These are phyloP conservation scores for Narcine bancroftii DNA, from an alignment of 2,113 vertebrate genomes.

Conservation along the genomic window DNA sequence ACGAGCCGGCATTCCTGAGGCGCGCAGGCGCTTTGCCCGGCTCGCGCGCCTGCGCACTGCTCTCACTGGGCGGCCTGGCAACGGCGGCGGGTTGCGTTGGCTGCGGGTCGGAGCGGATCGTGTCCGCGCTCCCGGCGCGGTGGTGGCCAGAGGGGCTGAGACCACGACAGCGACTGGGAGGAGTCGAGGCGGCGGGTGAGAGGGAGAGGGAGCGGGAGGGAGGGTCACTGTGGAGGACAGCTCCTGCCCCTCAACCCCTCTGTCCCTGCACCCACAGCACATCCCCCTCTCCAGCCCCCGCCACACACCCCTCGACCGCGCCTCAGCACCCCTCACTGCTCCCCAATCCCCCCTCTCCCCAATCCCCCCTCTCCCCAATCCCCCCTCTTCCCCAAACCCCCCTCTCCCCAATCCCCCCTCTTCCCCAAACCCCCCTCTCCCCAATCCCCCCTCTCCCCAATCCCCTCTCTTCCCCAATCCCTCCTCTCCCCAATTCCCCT, in stretches of 20 bases:
- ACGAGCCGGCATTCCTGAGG: no score
- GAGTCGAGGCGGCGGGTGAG: background rate
- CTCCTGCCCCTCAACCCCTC: background rate
- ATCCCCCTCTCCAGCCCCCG: background rate
- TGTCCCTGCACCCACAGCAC: background rate
- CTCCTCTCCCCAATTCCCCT: no score
- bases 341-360: background rate
- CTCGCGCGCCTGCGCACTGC: background rate
- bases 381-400: no score
- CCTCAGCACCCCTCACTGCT: background rate
- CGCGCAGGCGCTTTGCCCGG: background rate
- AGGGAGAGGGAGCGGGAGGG: background rate
- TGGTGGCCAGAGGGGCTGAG: no score
- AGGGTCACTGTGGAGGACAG: background rate
- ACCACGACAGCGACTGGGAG: no score
- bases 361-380: no score
- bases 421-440: background rate
- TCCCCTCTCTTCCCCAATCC: no score
- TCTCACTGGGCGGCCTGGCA: slow-evolving; percentile 23
- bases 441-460: background rate
- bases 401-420: background rate
- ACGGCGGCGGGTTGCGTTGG: background rate
- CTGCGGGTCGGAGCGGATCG: background rate
- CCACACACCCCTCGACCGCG: no score
- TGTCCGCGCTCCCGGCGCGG: no score